Evolutionary conservation across 2,797 vertebrate species (phyloP), one percentile per base, ranked within the genome.

Genomic region (Centroberyx gerrardi): DNA sequence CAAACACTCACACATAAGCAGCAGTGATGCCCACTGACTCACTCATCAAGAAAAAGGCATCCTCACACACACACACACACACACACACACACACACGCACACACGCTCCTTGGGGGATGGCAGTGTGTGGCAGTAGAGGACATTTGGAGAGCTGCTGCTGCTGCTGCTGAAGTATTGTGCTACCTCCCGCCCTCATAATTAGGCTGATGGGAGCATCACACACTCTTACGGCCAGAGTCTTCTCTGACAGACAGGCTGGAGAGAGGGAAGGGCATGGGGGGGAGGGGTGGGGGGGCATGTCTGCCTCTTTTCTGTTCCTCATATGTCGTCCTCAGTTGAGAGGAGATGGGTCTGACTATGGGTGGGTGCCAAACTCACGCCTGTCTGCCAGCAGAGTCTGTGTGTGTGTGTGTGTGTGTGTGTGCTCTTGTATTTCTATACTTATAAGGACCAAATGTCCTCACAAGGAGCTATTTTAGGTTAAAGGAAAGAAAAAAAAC

Each of bases 141-240:
- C 85, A 76, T 90, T 80, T 76, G 73, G 64, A 75, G 80, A 84
- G 78, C 85, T 76, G 79, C 55, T 65, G 61, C 49, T 54, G 62
- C 66, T 61, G 58, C 49, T 72, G 62, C 64, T 76, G 75, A 81
- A 84, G 81, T 80, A 73, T 64, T 76, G 83, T 71, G 56, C 49
- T 65, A 77, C 74, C 78, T 75, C 83, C 85, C 68, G 60, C 60
- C 71, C 80, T 86, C 73, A 77, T 90, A 84, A 91, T 90, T 88
- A 91, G 80, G 81, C 77, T 89, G 90, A 90, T 79, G 85, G 80
- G 29, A 78, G 77, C 71, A 55, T 88, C 86, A 75, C 87, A 87
- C 83, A 71, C 76, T 83, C 78, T 87, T 76, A 74, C 48, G 46
- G 55, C 60, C 27, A 0, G 0, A 52, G 63, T 77, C 55, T 54